Evolutionary conservation across 2,888 invertebrate species (phyloP), one percentile per base, ranked within the genome.

Genomic region (Sialis fuliginosa): DNA sequence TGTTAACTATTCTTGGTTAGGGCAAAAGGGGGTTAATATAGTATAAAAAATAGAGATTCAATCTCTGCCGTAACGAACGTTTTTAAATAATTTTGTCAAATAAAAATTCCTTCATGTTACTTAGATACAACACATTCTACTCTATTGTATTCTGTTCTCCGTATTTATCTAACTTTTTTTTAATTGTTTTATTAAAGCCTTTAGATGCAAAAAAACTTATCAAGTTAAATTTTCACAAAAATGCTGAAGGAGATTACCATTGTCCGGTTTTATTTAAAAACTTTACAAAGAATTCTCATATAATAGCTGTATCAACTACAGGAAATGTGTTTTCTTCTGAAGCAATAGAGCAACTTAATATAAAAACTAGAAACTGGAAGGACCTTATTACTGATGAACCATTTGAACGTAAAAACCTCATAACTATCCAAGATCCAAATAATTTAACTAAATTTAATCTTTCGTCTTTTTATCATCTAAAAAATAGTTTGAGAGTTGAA

Each of bases 251-350:
- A 4, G 75, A 86, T 54, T 88, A 82, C 59, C 93, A 96, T 59
- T 97, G 96, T 56, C 96, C 96, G 0, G 92, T 96, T 5, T 67
- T 95, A 30, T 95, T 88, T 60, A 93, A 92, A 65, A 72, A 79
- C 0, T 92, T 97, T 58, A 91, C 89, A 0, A 91, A 91, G 58
- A 90, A 90, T 64, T 89, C 92, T 0, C 87, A 95, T 58, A 90
- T 98, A 62, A 90, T 91, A 22, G 87, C 90, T 0, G 78, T 96
- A 50, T 79, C 75, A 47, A 79, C 79, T 0, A 93, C 91, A 6
- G 98, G 98, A 31, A 97, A 98, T 74, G 95, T 98, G 0, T 98
- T 82, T 64, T 86, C 86, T 0, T 79, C 82, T 69, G 96, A 98
- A 75, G 95, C 96, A 0, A 77, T 97, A 39, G 92, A 96, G 56